Evolutionary conservation across 37 sponge, comb jelly and placozoan species (phyloP), one percentile per base, ranked within the genome.

Genomic region (Theonella swinhoei): DNA sequence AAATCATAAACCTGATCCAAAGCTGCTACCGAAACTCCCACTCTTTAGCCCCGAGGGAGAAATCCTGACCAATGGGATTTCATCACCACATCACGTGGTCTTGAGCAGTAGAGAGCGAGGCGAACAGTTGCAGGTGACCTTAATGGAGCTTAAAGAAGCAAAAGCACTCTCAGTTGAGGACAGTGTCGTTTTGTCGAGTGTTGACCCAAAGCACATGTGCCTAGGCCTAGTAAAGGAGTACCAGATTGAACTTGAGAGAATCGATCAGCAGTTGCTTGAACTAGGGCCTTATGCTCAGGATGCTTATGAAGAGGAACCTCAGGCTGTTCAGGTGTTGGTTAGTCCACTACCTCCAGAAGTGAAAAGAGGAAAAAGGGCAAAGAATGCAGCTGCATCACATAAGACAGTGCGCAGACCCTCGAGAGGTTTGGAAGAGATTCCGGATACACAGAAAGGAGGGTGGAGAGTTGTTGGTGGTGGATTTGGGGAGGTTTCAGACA

Each of bases 231-330:
- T 85, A 1, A 70, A 79, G 35, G 42, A 80, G 34, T 47, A 64
- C 37, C 71, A 75, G 14, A 69, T 80, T 25, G 47, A 47, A 11
- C 70, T 87, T 25, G 81, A 87, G 41, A 63, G 76, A 67, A 87
- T 87, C 39, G 88, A 87, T 23, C 88, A 87, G 70, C 68, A 79
- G 32, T 23, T 87, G 9, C 62, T 87, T 4, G 88, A 87, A 41
- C 75, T 87, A 61, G 88, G 88, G 14, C 88, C 88, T 1, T 87
- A 80, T 75, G 81, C 88, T 1, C 80, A 87, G 40, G 81, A 87
- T 24, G 67, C 62, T 20, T 47, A 85, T 35, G 54, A 47, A 47
- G 54, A 47, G 54, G 14, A 17, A 14, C 54, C 54, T 17, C 11
- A 7, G 11, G 54, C 14, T 17, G 54, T 47, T 14, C 7, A 14